These are phyloP conservation scores for Conus betulinus DNA, from an alignment of 1,140 invertebrate genomes.

Conservation along the genomic window DNA sequence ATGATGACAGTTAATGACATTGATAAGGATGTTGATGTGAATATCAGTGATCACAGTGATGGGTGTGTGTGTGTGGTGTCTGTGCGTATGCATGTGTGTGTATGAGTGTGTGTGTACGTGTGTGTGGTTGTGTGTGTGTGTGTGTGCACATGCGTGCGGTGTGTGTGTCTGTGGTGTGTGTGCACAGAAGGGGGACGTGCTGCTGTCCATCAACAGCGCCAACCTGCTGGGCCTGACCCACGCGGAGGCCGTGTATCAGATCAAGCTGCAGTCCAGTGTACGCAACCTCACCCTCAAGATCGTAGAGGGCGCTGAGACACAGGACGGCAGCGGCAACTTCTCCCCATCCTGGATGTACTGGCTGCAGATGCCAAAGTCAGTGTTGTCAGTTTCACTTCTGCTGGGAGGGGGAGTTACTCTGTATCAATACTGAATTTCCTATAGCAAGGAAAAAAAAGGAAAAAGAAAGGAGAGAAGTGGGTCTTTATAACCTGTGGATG, in stretches of 20 bases:
- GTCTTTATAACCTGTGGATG: no score
- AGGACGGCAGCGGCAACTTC: slow-evolving; percentile 75
- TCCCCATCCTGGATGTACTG: slow-evolving; percentile 79
- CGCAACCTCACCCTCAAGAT: slow-evolving; percentile 75
- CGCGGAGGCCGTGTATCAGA: slow-evolving; percentile 75
- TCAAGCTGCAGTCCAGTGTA: slow-evolving; percentile 75
- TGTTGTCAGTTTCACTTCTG: background rate
- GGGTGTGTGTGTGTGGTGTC: background rate
- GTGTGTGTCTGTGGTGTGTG: background rate
- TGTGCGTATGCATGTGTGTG: background rate
- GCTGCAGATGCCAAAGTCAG: slow-evolving; percentile 77
- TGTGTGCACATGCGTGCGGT: no score
- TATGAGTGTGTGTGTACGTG: background rate
- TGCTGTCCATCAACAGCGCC: slow-evolving; percentile 76
- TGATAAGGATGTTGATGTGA: background rate
- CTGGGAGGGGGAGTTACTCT: no score
- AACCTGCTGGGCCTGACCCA: slow-evolving; percentile 77
- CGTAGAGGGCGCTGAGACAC: slow-evolving; percentile 77
- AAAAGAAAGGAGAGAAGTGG: no score
- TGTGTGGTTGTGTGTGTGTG: background rate
- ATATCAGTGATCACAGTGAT: background rate
- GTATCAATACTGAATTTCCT: no score
- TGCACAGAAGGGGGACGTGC: slow-evolving; percentile 78
- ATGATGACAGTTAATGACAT: no score
- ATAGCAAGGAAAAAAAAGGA: no score